Evolutionary conservation across 2,797 vertebrate genomes (phyloP), one percentile per base, ranked within the genome.

Genomic region (Gambelia wislizenii): DNA sequence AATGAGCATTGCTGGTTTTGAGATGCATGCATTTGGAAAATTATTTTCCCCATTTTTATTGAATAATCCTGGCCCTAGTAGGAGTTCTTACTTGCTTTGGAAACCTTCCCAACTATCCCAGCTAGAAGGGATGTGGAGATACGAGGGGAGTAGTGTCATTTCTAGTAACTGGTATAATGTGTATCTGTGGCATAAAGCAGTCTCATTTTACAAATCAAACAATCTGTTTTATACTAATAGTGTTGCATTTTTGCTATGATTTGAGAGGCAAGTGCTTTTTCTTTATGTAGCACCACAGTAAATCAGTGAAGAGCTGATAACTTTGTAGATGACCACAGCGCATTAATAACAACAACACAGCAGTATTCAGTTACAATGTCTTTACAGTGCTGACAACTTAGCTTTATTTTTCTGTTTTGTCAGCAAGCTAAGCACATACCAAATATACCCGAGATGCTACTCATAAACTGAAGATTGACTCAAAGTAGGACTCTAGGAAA

Each of bases 191-290:
- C 80, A 85, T 70, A 30, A 59, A 49, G 33, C 16, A 59, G 42
- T n/a, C 39, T 89, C 42, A 7, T 78, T 79, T 87, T 82, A 47
- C 52, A 87, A 61, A 25, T 12, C 30, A 74, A 42, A 74, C 52
- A 27, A 14, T 82, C 61, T 75, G 30, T 75, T 56, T 82, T 82
- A 36, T 47, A 44, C 27, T 25, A 7, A 30, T 81, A 25, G 8
- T 25, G 42, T 30, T 22, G 18, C 12, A 16, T 5, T 49, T 64
- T 10, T 47, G 33, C 14, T 30, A 5, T 79, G 85, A 12, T 69
- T n/a, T 18, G 70, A n/a, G 8, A 52, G 20, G 5, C 25, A 6
- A 33, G 22, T 89, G 49, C 14, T 44, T 79, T 56, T 70, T 80
- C 33, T 70, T 70, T 33, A 76, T 64, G 44, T 49, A 56, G 22